Evolutionary conservation across 2,113 vertebrate species (phyloP), one percentile per base, ranked within the genome.

Genomic region (Mystacornis crossleyi): DNA sequence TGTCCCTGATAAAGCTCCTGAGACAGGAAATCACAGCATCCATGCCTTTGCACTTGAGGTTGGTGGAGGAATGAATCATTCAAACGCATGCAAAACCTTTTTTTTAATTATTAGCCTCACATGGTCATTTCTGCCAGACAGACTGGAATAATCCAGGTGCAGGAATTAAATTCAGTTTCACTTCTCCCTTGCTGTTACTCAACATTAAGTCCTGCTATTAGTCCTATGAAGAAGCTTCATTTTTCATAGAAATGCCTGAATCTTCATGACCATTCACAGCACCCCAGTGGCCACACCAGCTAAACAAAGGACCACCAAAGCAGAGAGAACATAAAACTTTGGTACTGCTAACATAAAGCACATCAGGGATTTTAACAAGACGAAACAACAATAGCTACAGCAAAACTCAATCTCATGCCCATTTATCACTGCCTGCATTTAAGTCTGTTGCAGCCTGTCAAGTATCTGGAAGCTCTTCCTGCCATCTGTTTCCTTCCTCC

Each of bases 401-500:
- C 79, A 93, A 83, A 93, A 70, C 34, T 34, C 64, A 54, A 13
- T 47, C 82, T 78, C 6, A 0, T 86, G 72, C 79, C 88, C 86
- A 70, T 92, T 95, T 86, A 86, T 92, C 93, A 90, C 69, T 81
- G 85, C 48, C 79, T 82, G 79, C 60, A 71, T 93, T 83, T 67
- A 73, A 93, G 82, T 55, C 93, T 92, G 75, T 40, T 90, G 88
- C 88, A 90, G 88, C 75, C 67, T 93, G 88, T 92, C 93, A 95
- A 96, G 53, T 89, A 94, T 96, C 91, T 96, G 94, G 91, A 96
- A 92, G 86, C 93, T 92, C 48, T 89, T 96, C 86, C 88, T 95
- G 92, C 90, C 90, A 93, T 95, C 95, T 96, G 96, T 84, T 95
- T 96, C 77, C 89, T 89, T 94, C 92, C 80, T 96, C 86, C 31